A percentile compares a stretch with the other conserved stretches of the same genome.
These are phyloP conservation scores for Pagetopsis macropterus DNA, from an alignment of 2,797 vertebrate genomes.

Conservation along the genomic window DNA sequence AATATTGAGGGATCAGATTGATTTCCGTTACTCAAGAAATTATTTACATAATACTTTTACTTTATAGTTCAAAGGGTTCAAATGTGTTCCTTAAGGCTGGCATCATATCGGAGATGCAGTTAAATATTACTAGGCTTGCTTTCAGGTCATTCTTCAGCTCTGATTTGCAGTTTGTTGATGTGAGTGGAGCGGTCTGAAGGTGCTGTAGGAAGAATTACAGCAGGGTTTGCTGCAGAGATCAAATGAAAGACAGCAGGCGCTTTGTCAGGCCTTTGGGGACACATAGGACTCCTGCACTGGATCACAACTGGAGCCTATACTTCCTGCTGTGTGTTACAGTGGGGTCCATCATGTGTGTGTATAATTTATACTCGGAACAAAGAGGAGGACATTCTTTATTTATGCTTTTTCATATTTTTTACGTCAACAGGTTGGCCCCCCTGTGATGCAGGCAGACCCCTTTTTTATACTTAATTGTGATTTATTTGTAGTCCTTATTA, in stretches of 20 bases:
- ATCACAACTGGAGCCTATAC: slow-evolving; percentile 2
- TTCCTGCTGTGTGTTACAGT: slow-evolving; percentile 9
- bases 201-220: slow-evolving; percentile 49
- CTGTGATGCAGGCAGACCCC: not conserved
- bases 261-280: slow-evolving; percentile 55
- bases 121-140: slow-evolving; percentile 19
- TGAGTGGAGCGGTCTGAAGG: slow-evolving; percentile 38
- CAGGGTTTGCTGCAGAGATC: slow-evolving; percentile 79
- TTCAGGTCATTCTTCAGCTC: slow-evolving; percentile 16
- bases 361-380: not conserved
- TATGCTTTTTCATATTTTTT: not conserved
- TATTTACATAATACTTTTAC: not conserved
- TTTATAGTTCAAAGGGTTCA: not conserved
- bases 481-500: not conserved
- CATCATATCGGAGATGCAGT: not conserved
- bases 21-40: not conserved
- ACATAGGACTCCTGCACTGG: slow-evolving; percentile 37
- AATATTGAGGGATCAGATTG: not conserved
- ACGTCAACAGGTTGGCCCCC: slow-evolving; percentile 25
- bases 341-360: not conserved
- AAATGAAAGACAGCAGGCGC: slow-evolving; percentile 76
- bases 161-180: slow-evolving; percentile 39
- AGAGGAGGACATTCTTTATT: slow-evolving; percentile 19
- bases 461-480: not conserved
- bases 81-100: not conserved